A percentile compares a stretch with the other conserved stretches of the same genome.
Conservation (phyloP, 2,113 vertebrate genomes). For the Carettochelys insculpta region DNA sequence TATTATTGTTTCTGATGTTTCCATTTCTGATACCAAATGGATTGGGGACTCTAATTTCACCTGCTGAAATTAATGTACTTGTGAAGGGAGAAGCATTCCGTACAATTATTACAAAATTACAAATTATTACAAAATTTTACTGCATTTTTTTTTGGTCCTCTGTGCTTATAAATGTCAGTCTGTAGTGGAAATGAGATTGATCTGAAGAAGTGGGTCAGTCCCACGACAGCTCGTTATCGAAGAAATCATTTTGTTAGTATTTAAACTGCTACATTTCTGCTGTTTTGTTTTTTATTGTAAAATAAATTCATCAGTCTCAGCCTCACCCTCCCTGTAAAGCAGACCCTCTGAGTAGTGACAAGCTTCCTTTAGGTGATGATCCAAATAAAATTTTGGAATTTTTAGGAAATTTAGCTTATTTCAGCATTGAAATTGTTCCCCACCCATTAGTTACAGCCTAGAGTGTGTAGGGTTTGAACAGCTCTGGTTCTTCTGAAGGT, state of each 20-base stretch:
- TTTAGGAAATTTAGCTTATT: conserved; percentile 4
- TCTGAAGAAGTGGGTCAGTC: too few relatives aligned
- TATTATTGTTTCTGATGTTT: conserved; percentile 21
- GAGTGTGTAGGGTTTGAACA: not conserved
- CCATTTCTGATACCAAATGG: not conserved
- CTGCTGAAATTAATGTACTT: not conserved
- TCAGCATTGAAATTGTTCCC: conserved; percentile 30
- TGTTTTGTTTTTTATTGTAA: too few relatives aligned
- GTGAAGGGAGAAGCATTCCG: not conserved
- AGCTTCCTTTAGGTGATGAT: conserved; percentile 45
- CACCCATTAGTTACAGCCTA: not conserved
- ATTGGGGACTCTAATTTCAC: not conserved
- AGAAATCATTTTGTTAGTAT: too few relatives aligned
- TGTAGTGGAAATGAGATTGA: too few relatives aligned
- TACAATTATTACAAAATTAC: conserved; percentile 13
- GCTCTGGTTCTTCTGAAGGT: not conserved
- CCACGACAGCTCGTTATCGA: too few relatives aligned
- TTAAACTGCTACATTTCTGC: too few relatives aligned
- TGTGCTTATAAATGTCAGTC: too few relatives aligned
- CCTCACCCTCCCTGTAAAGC: conserved; percentile 25
- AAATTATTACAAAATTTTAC: too few relatives aligned
- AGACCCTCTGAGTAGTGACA: not conserved
- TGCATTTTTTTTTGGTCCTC: too few relatives aligned
- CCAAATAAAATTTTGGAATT: conserved; percentile 7
- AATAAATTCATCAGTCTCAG: not conserved